These are phyloP conservation scores for Pectinophora gossypiella DNA, from an alignment of 1,140 invertebrate species.

Conservation along the genomic window DNA sequence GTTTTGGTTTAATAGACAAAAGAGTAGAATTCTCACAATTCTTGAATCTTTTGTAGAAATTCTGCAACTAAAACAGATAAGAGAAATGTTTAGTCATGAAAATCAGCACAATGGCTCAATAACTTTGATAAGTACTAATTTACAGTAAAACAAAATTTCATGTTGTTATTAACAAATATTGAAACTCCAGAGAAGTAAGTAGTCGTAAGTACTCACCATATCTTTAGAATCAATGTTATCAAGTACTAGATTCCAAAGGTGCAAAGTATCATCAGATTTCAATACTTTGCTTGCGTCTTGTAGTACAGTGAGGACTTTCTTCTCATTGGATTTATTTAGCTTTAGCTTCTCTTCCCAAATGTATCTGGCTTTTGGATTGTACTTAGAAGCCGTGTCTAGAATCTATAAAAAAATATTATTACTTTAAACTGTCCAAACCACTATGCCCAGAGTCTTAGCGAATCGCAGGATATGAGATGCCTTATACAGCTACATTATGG, in stretches of 20 bases:
- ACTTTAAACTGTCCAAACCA: too few relatives aligned
- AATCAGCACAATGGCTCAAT: too few relatives aligned
- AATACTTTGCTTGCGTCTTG: constrained; percentile 49
- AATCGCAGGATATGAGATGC: too few relatives aligned
- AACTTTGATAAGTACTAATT: too few relatives aligned
- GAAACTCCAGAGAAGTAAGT: too few relatives aligned
- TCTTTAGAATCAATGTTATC: constrained; percentile 46
- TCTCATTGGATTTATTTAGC: constrained; percentile 44
- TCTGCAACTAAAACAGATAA: constrained; percentile 51
- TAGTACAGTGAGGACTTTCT: constrained; percentile 39
- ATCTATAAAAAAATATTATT: constrained; percentile 51
- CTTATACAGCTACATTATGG: too few relatives aligned
- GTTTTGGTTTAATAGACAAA: constrained; percentile 55
- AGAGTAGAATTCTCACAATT: constrained; percentile 51
- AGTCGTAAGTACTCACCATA: constrained; percentile 35
- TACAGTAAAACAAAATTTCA: too few relatives aligned
- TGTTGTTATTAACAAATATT: too few relatives aligned
- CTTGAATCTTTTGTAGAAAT: constrained; percentile 49
- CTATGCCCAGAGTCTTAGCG: too few relatives aligned
- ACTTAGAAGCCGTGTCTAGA: constrained; percentile 37
- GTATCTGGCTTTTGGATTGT: constrained; percentile 36
- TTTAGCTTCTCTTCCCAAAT: constrained; percentile 56
- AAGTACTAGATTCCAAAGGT: constrained; percentile 49
- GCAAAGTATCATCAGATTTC: constrained; percentile 38
- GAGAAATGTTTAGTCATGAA: too few relatives aligned